These are phyloP conservation scores for Scartelaos histophorus DNA, from an alignment of 2,113 vertebrate species.

Conservation along the genomic window DNA sequence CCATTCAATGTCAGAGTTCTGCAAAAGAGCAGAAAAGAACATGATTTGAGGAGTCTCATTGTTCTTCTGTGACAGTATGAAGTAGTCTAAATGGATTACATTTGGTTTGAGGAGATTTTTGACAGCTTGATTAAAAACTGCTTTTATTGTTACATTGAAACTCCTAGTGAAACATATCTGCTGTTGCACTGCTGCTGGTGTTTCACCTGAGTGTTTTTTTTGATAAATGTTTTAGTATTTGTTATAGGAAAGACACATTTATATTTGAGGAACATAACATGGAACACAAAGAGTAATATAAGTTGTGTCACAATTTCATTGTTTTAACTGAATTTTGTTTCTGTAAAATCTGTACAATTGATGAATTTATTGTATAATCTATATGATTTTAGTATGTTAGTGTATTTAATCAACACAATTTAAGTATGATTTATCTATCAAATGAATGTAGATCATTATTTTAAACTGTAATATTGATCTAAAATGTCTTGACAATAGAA, in stretches of 20 bases:
- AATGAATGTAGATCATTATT: too few relatives aligned
- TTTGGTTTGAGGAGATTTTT: constrained; percentile 3
- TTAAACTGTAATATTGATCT: too few relatives aligned
- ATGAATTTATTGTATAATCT: too few relatives aligned
- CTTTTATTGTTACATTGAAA: constrained; percentile 2
- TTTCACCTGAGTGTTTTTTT: not conserved
- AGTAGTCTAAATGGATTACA: constrained; percentile 5
- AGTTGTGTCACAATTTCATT: not conserved
- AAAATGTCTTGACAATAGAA: too few relatives aligned
- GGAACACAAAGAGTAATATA: not conserved
- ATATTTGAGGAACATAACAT: too few relatives aligned
- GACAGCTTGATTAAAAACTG: not conserved
- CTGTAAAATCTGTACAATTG: too few relatives aligned
- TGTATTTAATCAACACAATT: too few relatives aligned
- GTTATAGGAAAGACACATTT: too few relatives aligned
- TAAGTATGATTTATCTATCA: too few relatives aligned
- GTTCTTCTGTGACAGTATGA: not conserved
- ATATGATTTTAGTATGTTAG: too few relatives aligned
- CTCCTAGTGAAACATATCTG: not conserved
- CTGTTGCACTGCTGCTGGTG: not conserved
- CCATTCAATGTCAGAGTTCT: not conserved
- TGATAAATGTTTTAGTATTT: not conserved
- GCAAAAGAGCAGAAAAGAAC: not conserved
- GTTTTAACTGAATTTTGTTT: too few relatives aligned
- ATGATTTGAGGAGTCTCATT: constrained; percentile 2